Evolutionary conservation across 2,888 invertebrate genomes (phyloP).

Genomic region (Drosophila dives): DNA sequence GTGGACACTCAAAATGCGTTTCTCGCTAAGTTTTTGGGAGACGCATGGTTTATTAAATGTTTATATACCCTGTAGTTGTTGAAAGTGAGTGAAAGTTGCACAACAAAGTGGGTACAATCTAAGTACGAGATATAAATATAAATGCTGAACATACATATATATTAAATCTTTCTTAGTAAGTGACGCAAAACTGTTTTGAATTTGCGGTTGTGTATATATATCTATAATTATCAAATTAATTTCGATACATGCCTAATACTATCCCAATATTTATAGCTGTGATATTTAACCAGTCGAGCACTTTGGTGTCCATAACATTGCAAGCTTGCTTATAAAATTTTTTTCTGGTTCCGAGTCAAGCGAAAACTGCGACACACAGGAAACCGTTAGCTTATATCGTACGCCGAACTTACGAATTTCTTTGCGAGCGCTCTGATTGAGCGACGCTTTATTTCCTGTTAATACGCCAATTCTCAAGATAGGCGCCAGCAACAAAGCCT

Average conservation of each 20-base stretch:
- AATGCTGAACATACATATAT: no score
- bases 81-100: neutral
- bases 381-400: conserved; percentile 73
- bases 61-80: conserved; percentile 13
- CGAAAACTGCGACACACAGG: conserved; percentile 48
- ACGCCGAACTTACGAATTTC: conserved; percentile 78
- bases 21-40: neutral
- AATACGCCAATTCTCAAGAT: conserved; percentile 49
- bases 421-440: conserved; percentile 68
- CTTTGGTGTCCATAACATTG: neutral
- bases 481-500: conserved; percentile 45
- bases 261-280: neutral
- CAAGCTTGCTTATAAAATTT: conserved; percentile 7
- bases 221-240: neutral
- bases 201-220: neutral
- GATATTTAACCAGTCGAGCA: neutral
- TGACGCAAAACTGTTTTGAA: neutral
- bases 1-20: conserved; percentile 5
- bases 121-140: neutral
- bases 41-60: conserved; percentile 13
- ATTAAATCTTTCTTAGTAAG: no score
- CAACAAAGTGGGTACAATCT: neutral
- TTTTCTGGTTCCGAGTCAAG: conserved; percentile 5
- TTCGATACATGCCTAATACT: neutral
- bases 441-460: conserved; percentile 74